Evolutionary conservation across 2,797 vertebrate genomes (phyloP).

Genomic region (Syngnathus rostellatus): DNA sequence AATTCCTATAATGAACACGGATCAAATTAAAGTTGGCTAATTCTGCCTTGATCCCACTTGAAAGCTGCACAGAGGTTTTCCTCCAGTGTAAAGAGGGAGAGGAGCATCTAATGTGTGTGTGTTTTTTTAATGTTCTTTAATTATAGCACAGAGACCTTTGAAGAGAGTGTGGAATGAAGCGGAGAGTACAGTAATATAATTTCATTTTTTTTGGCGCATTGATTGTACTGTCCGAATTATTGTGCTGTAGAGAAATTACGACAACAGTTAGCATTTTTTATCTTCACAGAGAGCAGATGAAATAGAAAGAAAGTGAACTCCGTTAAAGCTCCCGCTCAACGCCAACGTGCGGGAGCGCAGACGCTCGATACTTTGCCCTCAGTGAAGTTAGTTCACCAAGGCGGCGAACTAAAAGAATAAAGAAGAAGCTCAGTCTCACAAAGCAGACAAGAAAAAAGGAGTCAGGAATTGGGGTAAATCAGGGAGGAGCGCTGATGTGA

Average conservation of each 20-base stretch:
- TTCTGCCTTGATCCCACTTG: slow-evolving; percentile 58
- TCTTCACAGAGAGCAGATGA: background rate
- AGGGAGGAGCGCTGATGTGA: background rate
- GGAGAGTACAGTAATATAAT: slow-evolving; percentile 27
- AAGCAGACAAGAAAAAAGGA: background rate
- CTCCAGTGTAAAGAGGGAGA: slow-evolving; percentile 35
- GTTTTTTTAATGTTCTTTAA: slow-evolving; percentile 49
- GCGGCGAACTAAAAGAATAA: background rate
- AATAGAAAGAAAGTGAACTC: background rate
- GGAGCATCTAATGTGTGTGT: slow-evolving; percentile 33
- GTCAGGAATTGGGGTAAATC: background rate
- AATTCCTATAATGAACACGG: slow-evolving; percentile 58
- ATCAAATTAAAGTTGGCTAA: slow-evolving; percentile 51
- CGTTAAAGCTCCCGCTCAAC: background rate
- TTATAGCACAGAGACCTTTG: slow-evolving; percentile 44
- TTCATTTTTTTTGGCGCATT: slow-evolving; percentile 5
- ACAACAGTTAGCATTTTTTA: background rate
- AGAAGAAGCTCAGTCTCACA: slow-evolving; percentile 2
- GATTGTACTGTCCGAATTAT: background rate
- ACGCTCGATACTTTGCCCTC: background rate
- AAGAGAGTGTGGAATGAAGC: slow-evolving; percentile 15
- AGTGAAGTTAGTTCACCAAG: slow-evolving; percentile 2
- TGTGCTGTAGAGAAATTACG: background rate
- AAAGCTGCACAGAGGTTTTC: slow-evolving; percentile 45
- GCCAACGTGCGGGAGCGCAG: background rate